Evolutionary conservation across 2,888 invertebrate genomes (phyloP).

Genomic region (Fragum whitleyi): DNA sequence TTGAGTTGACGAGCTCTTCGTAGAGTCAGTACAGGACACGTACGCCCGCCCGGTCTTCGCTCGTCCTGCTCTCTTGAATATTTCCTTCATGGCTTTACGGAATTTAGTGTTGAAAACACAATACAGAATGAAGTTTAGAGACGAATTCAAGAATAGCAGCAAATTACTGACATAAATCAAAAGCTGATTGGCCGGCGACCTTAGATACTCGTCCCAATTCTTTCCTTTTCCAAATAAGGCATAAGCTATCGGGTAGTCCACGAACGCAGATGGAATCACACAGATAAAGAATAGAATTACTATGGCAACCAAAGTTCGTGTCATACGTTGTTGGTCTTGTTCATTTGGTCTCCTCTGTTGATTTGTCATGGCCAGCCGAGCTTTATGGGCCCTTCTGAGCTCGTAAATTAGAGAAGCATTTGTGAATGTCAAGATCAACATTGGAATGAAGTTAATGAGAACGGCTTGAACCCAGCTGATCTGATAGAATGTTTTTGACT

Average conservation of each 20-base stretch:
- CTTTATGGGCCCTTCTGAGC: conserved; percentile 70
- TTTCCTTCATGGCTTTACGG: conserved; percentile 50
- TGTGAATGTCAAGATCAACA: conserved; percentile 70
- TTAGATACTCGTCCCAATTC: conserved; percentile 59
- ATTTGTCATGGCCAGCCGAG: conserved; percentile 65
- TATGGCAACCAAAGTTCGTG: conserved; percentile 79
- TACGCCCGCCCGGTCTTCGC: background rate
- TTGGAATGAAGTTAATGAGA: conserved; percentile 76
- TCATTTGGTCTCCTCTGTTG: conserved; percentile 67
- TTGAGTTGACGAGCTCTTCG: background rate
- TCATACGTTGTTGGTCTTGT: conserved; percentile 79
- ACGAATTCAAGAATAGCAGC: conserved; percentile 77
- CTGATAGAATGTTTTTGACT: conserved; percentile 54
- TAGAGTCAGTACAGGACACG: background rate
- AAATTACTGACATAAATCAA: conserved; percentile 73
- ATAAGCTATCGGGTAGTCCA: conserved; percentile 73
- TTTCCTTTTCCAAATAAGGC: conserved; percentile 66
- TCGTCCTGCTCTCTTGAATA: conserved; percentile 2
- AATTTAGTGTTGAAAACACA: conserved; percentile 81
- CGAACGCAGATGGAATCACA: conserved; percentile 79
- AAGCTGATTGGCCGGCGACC: conserved; percentile 60
- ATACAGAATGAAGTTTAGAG: conserved; percentile 82
- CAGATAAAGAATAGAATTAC: conserved; percentile 78
- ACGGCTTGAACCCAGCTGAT: conserved; percentile 75
- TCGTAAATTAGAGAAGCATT: conserved; percentile 74